Evolutionary conservation across 2,113 vertebrate genomes (phyloP).

Genomic region (Scartelaos histophorus): DNA sequence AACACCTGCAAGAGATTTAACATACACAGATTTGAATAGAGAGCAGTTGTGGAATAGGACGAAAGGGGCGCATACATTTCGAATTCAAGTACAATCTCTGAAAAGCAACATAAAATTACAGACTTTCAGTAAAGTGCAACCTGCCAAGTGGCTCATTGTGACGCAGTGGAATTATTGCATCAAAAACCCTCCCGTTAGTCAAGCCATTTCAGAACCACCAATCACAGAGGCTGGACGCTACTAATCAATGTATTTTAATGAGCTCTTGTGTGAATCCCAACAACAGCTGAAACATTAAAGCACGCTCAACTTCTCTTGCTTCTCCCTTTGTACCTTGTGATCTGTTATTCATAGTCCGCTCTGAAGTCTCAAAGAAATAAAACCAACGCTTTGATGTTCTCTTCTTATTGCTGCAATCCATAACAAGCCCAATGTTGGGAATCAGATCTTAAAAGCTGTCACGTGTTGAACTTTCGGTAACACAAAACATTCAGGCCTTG

Average conservation of each 20-base stretch:
- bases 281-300: slow-evolving; percentile 68
- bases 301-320: slow-evolving; percentile 56
- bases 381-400: slow-evolving; percentile 64
- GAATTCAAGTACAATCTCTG: slow-evolving; percentile 57
- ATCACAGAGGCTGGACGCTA: slow-evolving; percentile 59
- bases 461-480: slow-evolving; percentile 28
- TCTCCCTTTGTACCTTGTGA: slow-evolving; percentile 68
- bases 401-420: slow-evolving; percentile 56
- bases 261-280: slow-evolving; percentile 59
- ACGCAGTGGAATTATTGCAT: slow-evolving; percentile 47
- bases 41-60: slow-evolving; percentile 34
- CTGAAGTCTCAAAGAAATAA: slow-evolving; percentile 61
- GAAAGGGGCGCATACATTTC: slow-evolving; percentile 51
- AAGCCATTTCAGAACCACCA: slow-evolving; percentile 60
- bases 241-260: slow-evolving; percentile 72
- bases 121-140: slow-evolving; percentile 58
- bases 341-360: slow-evolving; percentile 70
- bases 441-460: slow-evolving; percentile 45
- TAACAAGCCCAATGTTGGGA: slow-evolving; percentile 51
- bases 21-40: slow-evolving; percentile 14
- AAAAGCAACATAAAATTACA: slow-evolving; percentile 64
- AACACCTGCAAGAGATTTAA: slow-evolving; percentile 62
- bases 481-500: slow-evolving; percentile 39
- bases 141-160: slow-evolving; percentile 59
- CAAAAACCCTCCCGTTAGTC: slow-evolving; percentile 52